Evolutionary conservation across 1,140 invertebrate species (phyloP).

Genomic region (Papilio dardanus): DNA sequence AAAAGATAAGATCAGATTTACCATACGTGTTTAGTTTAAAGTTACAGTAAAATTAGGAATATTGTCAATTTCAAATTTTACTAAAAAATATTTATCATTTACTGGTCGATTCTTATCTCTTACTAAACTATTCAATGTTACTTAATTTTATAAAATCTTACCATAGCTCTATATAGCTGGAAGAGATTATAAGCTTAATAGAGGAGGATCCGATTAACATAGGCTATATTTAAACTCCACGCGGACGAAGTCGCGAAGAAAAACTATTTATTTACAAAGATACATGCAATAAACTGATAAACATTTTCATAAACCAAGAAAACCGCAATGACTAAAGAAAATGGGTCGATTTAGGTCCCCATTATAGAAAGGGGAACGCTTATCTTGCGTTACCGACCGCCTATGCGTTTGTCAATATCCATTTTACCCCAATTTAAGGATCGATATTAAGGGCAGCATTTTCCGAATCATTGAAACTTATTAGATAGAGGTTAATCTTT

Average conservation of each 20-base stretch:
- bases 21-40: neutral
- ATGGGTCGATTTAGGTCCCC: neutral
- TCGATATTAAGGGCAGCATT: slow-evolving; percentile 29
- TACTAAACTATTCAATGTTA: too few species aligned
- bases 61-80: neutral
- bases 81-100: too few species aligned
- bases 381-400: slow-evolving; percentile 19
- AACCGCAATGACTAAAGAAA: slow-evolving; percentile 3
- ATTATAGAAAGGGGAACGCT: slow-evolving; percentile 10
- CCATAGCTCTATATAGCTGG: too few species aligned
- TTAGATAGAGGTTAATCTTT: neutral
- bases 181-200: too few species aligned
- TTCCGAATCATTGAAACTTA: slow-evolving; percentile 15
- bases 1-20: slow-evolving; percentile 13
- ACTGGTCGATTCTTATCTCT: too few species aligned
- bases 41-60: neutral
- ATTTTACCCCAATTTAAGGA: slow-evolving; percentile 10
- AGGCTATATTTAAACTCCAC: too few species aligned
- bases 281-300: neutral
- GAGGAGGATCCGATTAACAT: too few species aligned
- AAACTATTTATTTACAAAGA: too few species aligned
- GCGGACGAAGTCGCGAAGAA: neutral
- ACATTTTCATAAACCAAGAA: neutral
- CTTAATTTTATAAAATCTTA: too few species aligned
- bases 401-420: slow-evolving; percentile 31